Evolutionary conservation across 2,797 vertebrate genomes (phyloP).

Genomic region (Cirrhinus molitorella): DNA sequence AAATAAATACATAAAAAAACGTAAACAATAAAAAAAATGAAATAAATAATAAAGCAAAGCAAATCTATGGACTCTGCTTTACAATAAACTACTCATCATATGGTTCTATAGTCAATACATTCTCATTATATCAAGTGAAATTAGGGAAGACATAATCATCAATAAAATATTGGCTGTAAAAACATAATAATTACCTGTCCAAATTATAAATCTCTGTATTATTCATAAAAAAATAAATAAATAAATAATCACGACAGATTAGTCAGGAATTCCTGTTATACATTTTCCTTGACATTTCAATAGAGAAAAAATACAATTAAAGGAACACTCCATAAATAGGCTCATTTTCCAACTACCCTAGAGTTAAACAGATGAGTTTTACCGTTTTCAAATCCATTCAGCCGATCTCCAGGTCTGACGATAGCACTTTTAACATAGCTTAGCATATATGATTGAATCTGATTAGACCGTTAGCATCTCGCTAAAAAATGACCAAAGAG

Average conservation of each 20-base stretch:
- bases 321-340: too few relatives aligned
- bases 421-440: too few relatives aligned
- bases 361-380: too few relatives aligned
- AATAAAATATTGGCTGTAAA: slow-evolving; percentile 69
- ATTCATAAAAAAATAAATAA: slow-evolving; percentile 81
- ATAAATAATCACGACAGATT: slow-evolving; percentile 68
- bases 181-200: slow-evolving; percentile 65
- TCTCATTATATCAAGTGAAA: slow-evolving; percentile 64
- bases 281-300: slow-evolving; percentile 73
- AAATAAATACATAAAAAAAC: too few relatives aligned
- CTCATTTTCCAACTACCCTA: too few relatives aligned
- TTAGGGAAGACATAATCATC: slow-evolving; percentile 66
- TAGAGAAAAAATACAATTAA: slow-evolving; percentile 67
- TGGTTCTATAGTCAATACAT: slow-evolving; percentile 61
- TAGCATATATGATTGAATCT: too few relatives aligned
- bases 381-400: too few relatives aligned
- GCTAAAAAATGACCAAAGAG: too few relatives aligned
- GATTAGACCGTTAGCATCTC: too few relatives aligned
- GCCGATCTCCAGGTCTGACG: too few relatives aligned
- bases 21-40: too few relatives aligned
- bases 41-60: too few relatives aligned
- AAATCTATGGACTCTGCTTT: slow-evolving; percentile 42
- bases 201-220: slow-evolving; percentile 72
- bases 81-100: slow-evolving; percentile 69
- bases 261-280: slow-evolving; percentile 65